Evolutionary conservation across 2,113 vertebrate species (phyloP).

Genomic region (Lates calcarifer): DNA sequence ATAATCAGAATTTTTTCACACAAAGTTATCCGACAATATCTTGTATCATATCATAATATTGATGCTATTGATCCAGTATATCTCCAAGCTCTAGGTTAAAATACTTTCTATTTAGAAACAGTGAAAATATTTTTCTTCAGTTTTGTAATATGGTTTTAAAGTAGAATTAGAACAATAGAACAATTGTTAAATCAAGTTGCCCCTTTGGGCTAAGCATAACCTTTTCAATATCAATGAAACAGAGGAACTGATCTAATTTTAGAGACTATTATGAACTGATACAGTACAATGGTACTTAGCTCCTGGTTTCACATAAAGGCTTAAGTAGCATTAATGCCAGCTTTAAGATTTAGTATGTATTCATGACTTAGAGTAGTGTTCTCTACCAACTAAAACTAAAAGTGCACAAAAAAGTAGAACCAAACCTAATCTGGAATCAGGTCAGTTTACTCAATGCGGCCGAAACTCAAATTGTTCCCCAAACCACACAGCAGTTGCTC

Average conservation of each 20-base stretch:
- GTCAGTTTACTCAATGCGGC: background rate
- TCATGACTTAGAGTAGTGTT: background rate
- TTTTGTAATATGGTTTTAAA: background rate
- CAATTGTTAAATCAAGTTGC: slow-evolving; percentile 10
- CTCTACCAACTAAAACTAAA: background rate
- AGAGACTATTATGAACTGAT: background rate
- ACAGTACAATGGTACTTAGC: background rate
- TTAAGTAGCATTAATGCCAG: background rate
- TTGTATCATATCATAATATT: background rate
- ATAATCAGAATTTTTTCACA: background rate
- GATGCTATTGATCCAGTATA: background rate
- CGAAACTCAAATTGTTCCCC: background rate
- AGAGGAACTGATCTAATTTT: slow-evolving; percentile 13
- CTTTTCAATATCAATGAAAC: slow-evolving; percentile 20
- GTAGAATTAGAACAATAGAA: background rate
- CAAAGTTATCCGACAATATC: background rate
- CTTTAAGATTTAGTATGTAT: background rate
- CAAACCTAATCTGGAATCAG: background rate
- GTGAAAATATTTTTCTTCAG: background rate
- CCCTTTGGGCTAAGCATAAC: slow-evolving; percentile 5
- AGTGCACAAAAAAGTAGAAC: background rate
- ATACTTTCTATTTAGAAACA: background rate
- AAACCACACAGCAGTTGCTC: background rate
- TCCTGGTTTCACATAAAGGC: background rate
- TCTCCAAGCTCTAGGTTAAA: background rate